Evolutionary conservation across 2,888 invertebrate species (phyloP).

Genomic region (Timandra comae): DNA sequence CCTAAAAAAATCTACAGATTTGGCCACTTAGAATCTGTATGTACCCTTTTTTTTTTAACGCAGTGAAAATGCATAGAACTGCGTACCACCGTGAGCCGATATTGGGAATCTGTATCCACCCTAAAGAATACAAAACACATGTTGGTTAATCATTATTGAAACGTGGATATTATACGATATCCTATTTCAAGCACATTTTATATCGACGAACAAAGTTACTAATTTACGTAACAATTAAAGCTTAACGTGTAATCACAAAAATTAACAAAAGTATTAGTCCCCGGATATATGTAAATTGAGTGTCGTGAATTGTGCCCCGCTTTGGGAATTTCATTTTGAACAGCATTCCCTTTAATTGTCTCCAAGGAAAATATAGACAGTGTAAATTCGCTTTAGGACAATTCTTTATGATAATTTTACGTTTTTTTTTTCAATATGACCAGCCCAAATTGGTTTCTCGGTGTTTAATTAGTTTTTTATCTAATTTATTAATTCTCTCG

Average conservation of each 20-base stretch:
- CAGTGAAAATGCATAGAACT: too few relatives aligned
- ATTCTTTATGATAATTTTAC: conserved; percentile 22
- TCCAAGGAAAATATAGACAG: conserved; percentile 38
- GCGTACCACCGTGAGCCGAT: too few relatives aligned
- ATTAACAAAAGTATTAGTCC: conserved; percentile 14
- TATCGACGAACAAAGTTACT: too few relatives aligned
- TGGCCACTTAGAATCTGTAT: too few relatives aligned
- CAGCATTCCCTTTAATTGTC: conserved; percentile 55
- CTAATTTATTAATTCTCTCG: neutral
- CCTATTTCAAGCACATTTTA: too few relatives aligned
- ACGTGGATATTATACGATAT: too few relatives aligned
- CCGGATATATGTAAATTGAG: conserved; percentile 37
- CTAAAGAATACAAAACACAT: too few relatives aligned
- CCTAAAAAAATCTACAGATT: too few relatives aligned
- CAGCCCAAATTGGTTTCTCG: neutral
- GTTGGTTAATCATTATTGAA: too few relatives aligned
- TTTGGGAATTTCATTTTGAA: conserved; percentile 57
- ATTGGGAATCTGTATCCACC: too few relatives aligned
- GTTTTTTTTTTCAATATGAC: neutral
- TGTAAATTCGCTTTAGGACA: conserved; percentile 44
- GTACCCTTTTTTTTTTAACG: too few relatives aligned
- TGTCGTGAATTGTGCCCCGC: conserved; percentile 33
- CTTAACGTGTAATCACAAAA: conserved; percentile 1
- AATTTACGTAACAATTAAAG: neutral
- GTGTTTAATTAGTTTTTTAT: neutral